A percentile compares a stretch with the other conserved stretches of the same genome.
Conservation (phyloP, 2,888 invertebrate species). For the Galerucella pusilla region DNA sequence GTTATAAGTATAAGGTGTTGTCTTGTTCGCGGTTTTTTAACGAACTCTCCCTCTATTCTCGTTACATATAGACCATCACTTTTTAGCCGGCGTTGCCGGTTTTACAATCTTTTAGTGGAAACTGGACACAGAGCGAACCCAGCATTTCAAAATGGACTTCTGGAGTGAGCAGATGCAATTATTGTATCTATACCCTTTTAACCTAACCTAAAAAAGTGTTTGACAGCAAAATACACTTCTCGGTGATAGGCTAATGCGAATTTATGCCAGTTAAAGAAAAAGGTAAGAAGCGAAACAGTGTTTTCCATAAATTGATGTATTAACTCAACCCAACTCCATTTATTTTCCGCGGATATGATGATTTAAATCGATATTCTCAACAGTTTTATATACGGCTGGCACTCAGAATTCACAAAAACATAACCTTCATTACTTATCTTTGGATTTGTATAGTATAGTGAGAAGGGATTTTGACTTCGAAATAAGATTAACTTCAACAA, state of each 20-base stretch:
- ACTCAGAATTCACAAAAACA: constrained; percentile 12
- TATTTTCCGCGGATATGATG: constrained; percentile 22
- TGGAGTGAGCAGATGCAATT: too few species aligned
- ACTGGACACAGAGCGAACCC: too few species aligned
- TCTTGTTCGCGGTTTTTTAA: too few species aligned
- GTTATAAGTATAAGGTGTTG: too few species aligned
- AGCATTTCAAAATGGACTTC: background rate
- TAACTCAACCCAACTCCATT: constrained; percentile 24
- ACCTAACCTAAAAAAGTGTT: background rate
- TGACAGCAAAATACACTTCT: background rate
- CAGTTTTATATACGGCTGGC: constrained; percentile 2
- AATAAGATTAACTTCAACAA: too few species aligned
- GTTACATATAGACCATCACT: too few species aligned
- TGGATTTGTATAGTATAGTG: too few species aligned
- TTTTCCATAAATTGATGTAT: constrained; percentile 31
- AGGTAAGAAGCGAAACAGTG: constrained; percentile 36
- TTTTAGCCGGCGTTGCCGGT: too few species aligned
- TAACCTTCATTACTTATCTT: background rate
- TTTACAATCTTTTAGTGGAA: too few species aligned
- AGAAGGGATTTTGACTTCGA: too few species aligned
- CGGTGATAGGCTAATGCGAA: constrained; percentile 19
- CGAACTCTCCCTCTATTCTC: too few species aligned
- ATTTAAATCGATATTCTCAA: constrained; percentile 24
- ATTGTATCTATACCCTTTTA: too few species aligned
- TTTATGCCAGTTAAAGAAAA: constrained; percentile 26